phyloP scores from a whole-genome alignment of 2,113 vertebrate species.

The Oryzias curvinotus region DNA sequence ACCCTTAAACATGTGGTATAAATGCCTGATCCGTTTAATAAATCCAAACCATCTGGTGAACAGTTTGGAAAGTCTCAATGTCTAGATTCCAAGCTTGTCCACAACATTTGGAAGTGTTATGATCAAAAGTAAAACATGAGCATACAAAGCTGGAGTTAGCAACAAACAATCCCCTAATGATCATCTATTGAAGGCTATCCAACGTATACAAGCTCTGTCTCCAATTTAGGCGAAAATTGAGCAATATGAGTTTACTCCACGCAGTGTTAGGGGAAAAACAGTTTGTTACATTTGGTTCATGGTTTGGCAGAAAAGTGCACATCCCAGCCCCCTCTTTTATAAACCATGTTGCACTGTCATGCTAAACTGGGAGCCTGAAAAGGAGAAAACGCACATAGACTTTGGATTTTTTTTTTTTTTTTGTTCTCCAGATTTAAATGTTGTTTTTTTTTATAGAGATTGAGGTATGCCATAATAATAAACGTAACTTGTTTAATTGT shows the following conservation, averaged over 20 bases:
- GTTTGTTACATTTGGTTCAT: not conserved
- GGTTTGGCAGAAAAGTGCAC: not conserved
- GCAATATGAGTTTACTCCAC: not conserved
- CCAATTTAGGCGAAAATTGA: not conserved
- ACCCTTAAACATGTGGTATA: too few species aligned
- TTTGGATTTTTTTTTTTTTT: not conserved
- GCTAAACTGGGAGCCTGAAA: not conserved
- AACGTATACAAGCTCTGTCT: not conserved
- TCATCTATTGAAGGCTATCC: not conserved
- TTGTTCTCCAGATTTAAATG: too few species aligned
- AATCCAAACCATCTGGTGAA: slow-evolving; percentile 35
- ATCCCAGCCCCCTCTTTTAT: not conserved
- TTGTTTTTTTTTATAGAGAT: too few species aligned
- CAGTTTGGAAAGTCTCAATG: not conserved
- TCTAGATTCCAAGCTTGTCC: slow-evolving; percentile 4
- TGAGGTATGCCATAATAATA: too few species aligned
- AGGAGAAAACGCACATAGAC: not conserved
- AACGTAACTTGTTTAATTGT: too few species aligned
- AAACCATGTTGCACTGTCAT: not conserved
- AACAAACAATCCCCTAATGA: slow-evolving; percentile 1
- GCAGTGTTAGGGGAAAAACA: not conserved
- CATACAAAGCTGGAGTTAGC: not conserved
- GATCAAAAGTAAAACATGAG: slow-evolving; percentile 20
- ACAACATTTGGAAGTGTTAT: slow-evolving; percentile 14
- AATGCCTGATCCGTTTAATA: not conserved